Evolutionary conservation across 1,140 invertebrate species (phyloP).

Genomic region (Papilio helenus): DNA sequence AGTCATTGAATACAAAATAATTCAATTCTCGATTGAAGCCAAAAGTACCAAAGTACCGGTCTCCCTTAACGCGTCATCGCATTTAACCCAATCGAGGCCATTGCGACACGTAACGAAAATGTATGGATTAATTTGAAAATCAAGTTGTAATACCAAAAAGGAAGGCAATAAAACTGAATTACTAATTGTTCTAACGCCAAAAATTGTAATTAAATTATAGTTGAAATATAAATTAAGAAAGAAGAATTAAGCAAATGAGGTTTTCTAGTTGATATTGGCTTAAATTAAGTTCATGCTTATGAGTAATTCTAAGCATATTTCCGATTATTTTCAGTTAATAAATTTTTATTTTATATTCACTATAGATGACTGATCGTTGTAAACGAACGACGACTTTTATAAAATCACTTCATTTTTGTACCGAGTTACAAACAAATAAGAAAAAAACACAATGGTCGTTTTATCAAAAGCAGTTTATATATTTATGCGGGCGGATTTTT

Average conservation of each 20-base stretch:
- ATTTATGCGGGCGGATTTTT: not conserved
- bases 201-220: not conserved
- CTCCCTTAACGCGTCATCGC: conserved; percentile 11
- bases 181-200: no score
- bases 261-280: not conserved
- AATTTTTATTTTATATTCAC: not conserved
- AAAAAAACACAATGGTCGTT: not conserved
- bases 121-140: not conserved
- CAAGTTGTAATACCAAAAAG: not conserved
- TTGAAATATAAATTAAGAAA: not conserved
- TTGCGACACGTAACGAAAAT: not conserved
- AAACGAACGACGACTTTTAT: not conserved
- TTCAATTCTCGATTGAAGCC: conserved; percentile 18
- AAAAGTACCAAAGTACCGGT: conserved; percentile 8
- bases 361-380: not conserved
- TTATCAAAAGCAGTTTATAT: not conserved
- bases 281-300: not conserved
- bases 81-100: not conserved
- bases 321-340: not conserved
- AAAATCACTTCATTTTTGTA: not conserved
- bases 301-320: not conserved
- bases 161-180: no score
- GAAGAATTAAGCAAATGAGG: not conserved
- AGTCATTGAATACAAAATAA: conserved; percentile 28
- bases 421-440: not conserved